Percentiles rank a stretch among this genome's conserved stretches.
Conservation (phyloP, 1,140 invertebrate genomes). For the Drosophila pachea region DNA sequence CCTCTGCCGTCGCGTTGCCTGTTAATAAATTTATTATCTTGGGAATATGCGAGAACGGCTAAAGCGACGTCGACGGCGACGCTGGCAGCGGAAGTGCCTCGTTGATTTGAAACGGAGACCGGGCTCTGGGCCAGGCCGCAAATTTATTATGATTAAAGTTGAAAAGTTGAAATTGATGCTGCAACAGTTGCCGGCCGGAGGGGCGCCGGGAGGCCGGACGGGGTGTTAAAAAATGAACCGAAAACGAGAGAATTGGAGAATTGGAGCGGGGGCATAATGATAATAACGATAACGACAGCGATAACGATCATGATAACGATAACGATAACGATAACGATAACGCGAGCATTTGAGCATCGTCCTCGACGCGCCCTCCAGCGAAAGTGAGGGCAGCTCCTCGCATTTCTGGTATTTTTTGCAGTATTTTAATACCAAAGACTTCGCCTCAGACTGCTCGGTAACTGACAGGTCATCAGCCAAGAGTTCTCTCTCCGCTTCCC, state of each 20-base stretch:
- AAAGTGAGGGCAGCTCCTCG: no score
- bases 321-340: slow-evolving; percentile 1
- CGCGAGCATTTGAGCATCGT: not conserved
- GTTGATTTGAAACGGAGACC: slow-evolving; percentile 69
- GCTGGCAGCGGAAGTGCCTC: slow-evolving; percentile 60
- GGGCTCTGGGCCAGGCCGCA: slow-evolving; percentile 52
- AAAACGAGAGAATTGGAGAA: not conserved
- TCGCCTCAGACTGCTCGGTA: no score
- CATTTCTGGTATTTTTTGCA: no score
- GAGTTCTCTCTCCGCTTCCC: no score
- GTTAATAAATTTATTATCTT: slow-evolving; percentile 78
- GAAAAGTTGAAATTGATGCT: slow-evolving; percentile 73
- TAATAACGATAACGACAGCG: slow-evolving; percentile 6
- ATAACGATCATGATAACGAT: slow-evolving; percentile 24
- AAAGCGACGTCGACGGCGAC: not conserved
- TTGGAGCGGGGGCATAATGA: not conserved
- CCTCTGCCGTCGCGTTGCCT: no score
- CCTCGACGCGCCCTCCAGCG: no score
- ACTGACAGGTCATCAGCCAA: no score
- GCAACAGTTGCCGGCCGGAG: slow-evolving; percentile 20
- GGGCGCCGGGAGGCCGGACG: no score
- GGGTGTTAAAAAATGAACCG: not conserved
- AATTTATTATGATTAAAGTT: slow-evolving; percentile 74
- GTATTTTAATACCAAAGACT: no score
- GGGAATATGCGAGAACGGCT: slow-evolving; percentile 53